These are phyloP conservation scores for Hylaeus volcanicus DNA, from an alignment of 1,140 invertebrate genomes.

Conservation along the genomic window DNA sequence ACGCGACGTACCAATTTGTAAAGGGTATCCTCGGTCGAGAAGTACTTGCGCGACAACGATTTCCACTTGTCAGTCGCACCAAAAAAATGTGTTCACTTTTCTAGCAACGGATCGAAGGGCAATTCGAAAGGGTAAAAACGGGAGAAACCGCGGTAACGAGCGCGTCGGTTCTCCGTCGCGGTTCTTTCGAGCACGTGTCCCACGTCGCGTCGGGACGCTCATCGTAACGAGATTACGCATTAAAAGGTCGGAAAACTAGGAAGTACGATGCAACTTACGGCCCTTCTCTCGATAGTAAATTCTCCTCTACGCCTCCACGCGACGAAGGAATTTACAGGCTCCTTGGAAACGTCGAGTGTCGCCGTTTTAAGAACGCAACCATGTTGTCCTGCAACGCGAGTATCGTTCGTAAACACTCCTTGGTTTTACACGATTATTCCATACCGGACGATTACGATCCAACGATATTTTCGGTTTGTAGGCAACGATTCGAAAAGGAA, in stretches of 20 bases:
- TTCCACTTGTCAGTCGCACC: neutral
- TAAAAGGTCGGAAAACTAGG: slow-evolving; percentile 66
- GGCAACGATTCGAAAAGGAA: neutral
- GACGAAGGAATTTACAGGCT: slow-evolving; percentile 48
- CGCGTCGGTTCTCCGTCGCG: neutral
- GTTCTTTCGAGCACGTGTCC: slow-evolving; percentile 1
- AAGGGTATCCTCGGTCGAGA: too few species aligned
- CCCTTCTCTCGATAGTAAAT: slow-evolving; percentile 56
- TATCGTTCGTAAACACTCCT: slow-evolving; percentile 29
- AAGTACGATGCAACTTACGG: slow-evolving; percentile 61
- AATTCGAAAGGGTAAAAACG: too few species aligned
- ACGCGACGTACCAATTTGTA: too few species aligned
- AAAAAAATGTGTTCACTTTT: too few species aligned
- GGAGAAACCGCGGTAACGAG: slow-evolving; percentile 29
- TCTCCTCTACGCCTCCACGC: slow-evolving; percentile 52
- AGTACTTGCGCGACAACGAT: too few species aligned
- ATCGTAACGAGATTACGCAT: slow-evolving; percentile 61
- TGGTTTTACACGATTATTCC: slow-evolving; percentile 10
- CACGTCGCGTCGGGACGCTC: slow-evolving; percentile 20
- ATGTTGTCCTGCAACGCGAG: slow-evolving; percentile 3
- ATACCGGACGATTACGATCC: slow-evolving; percentile 1
- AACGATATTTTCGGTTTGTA: too few species aligned
- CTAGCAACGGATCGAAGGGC: too few species aligned
- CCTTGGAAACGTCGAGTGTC: slow-evolving; percentile 25
- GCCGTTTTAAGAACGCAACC: slow-evolving; percentile 34